Evolutionary conservation across 92 coral and sea anemone species (phyloP), one percentile per base, ranked within the genome.

Genomic region (Phenganax stokvisi): DNA sequence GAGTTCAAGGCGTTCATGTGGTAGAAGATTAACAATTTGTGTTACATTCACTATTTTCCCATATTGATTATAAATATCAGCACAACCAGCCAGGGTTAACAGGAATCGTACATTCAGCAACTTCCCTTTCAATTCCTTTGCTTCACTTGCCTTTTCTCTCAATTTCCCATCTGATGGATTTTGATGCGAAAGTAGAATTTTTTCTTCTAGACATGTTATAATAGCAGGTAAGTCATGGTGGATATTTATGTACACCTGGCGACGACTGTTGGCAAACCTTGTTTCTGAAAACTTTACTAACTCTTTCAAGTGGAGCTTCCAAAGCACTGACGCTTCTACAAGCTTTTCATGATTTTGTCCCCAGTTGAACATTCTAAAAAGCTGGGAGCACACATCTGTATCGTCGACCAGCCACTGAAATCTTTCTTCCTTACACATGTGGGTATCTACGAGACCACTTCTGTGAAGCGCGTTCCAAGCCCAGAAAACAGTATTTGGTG

Each of bases 141-240:
- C 75, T 71, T 71, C 75, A 71, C 75, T 71, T 44, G 75, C 56
- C 75, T 71, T 71, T 71, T 71, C 75, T 71, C 57, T 71, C 75
- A 71, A 71, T 71, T 71, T 71, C 75, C 75, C 55, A 71, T 71
- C 56, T 31, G 75, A 71, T 52, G 55, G 75, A 71, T 71, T 28
- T 64, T 64, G 31, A n/a, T 64, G 70, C 4, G 70, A 64, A 17
- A 64, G 70, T 64, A 73, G 15, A 73, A 73, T 53, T 16, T 73
- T 27, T n/a, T 73, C 17, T 73, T 73, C 77, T 54, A 73, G 58
- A 56, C 77, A 73, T 51, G 77, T 53, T 56, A 73, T 73, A 51
- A 51, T 73, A 25, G 77, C 77, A 51, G 76, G 76, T n/a, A 72
- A 52, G 29, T 72, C 56, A 72, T 72, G 76, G 76, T 72, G 56